Evolutionary conservation across 2,888 invertebrate species (phyloP).

Genomic region (Imbricaverruca yamaguchii): DNA sequence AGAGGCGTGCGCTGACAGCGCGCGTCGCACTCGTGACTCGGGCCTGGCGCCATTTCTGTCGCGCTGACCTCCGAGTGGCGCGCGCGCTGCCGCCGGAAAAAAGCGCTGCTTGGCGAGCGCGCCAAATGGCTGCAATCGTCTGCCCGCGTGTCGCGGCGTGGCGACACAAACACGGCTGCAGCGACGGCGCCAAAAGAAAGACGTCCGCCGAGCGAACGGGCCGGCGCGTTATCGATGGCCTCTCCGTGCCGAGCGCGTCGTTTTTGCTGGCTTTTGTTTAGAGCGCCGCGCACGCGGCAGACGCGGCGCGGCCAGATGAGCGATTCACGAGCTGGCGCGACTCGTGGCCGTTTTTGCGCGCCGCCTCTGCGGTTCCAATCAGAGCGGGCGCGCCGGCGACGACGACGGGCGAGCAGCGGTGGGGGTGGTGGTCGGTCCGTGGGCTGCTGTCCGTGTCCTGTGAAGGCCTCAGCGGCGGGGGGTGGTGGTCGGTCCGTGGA

Average conservation of each 20-base stretch:
- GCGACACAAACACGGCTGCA: not conserved
- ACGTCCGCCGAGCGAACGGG: not conserved
- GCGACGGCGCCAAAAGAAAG: conserved; percentile 1
- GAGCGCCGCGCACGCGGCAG: not conserved
- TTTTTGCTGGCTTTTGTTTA: conserved; percentile 3
- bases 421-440: no score
- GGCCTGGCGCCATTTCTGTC: not conserved
- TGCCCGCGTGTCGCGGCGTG: not conserved
- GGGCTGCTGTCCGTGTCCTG: no score
- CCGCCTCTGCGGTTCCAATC: not conserved
- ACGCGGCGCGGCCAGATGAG: not conserved
- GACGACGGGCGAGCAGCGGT: no score
- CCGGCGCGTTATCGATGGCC: not conserved
- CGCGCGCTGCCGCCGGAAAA: not conserved
- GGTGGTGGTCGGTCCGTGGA: no score
- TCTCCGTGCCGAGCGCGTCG: not conserved
- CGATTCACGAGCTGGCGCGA: not conserved
- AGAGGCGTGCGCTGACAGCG: no score
- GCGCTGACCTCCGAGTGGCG: not conserved
- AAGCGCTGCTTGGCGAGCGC: not conserved
- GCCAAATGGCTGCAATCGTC: not conserved
- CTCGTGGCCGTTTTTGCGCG: not conserved
- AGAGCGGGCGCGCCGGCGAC: not conserved
- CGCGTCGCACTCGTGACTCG: no score
- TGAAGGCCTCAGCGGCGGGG: no score